A percentile compares a stretch with the other conserved stretches of the same genome.
phyloP scores from a whole-genome alignment of 92 coral and sea anemone species.

The Epizoanthus ramosus region DNA sequence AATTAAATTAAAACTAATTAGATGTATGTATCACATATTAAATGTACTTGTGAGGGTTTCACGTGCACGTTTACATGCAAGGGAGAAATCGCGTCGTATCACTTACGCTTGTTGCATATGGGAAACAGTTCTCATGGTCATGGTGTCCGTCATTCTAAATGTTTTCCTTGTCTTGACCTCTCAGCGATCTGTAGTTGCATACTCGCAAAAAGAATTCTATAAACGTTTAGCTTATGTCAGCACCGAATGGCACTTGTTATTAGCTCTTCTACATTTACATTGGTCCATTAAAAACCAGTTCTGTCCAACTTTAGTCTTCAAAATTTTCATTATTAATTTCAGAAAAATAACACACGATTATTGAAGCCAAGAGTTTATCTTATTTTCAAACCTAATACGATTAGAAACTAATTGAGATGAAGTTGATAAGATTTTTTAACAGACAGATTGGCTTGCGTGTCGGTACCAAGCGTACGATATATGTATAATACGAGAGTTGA shows the following conservation, averaged over 20 bases:
- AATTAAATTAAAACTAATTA: too few species aligned
- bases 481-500: background rate
- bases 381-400: background rate
- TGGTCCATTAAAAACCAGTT: background rate
- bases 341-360: too few species aligned
- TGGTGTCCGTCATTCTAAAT: background rate
- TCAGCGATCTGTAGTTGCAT: background rate
- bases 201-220: background rate
- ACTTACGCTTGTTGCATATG: too few species aligned
- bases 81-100: too few species aligned
- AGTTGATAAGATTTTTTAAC: background rate
- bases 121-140: background rate
- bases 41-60: too few species aligned
- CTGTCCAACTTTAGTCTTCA: too few species aligned
- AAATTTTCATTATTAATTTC: too few species aligned
- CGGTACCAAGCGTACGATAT: background rate
- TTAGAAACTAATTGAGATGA: constrained; percentile 21
- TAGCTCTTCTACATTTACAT: background rate
- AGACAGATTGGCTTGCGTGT: constrained; percentile 1
- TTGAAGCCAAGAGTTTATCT: too few species aligned
- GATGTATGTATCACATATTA: too few species aligned
- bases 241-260: background rate
- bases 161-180: background rate
- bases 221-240: constrained; percentile 16
- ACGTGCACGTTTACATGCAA: too few species aligned